Percentiles rank a stretch among this genome's conserved stretches.
Conservation (phyloP, 92 coral and sea anemone species). For the Palythoa grandis region DNA sequence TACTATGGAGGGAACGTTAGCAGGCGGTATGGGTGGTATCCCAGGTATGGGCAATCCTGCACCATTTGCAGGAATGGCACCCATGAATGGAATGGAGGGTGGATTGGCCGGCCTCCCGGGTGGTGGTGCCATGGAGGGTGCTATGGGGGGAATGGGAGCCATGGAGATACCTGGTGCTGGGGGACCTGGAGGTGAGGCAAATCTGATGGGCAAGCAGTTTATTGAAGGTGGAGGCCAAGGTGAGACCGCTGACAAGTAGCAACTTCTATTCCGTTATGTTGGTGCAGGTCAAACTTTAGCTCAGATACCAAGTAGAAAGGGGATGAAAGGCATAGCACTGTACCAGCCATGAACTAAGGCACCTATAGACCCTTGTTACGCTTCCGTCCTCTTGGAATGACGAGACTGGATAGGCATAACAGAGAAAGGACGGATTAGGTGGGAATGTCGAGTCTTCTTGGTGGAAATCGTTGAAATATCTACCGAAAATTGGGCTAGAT, state of each 20-base stretch:
- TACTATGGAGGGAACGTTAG: constrained; percentile 82
- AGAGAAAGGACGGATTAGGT: too few relatives aligned
- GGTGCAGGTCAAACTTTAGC: background rate
- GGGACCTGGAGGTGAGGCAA: constrained; percentile 67
- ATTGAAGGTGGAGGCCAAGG: constrained; percentile 85
- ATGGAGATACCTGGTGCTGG: constrained; percentile 68
- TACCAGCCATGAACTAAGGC: too few relatives aligned
- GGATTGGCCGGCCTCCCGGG: constrained; percentile 24
- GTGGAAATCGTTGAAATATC: too few relatives aligned
- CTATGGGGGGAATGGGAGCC: constrained; percentile 52
- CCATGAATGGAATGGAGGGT: constrained; percentile 45
- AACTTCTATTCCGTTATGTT: background rate
- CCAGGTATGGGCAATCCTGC: constrained; percentile 60
- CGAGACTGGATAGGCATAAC: too few relatives aligned
- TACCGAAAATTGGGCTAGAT: too few relatives aligned
- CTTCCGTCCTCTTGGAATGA: too few relatives aligned
- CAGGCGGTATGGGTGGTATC: constrained; percentile 60
- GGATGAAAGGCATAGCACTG: too few relatives aligned
- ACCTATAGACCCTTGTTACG: too few relatives aligned
- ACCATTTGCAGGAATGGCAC: constrained; percentile 32
- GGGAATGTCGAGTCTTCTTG: too few relatives aligned
- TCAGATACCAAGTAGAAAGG: background rate
- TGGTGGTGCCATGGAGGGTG: constrained; percentile 24
- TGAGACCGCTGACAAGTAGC: constrained; percentile 15
- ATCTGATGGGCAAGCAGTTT: constrained; percentile 80